Base-by-base conservation (phyloP, 2,113 vertebrate genomes). In the Dissostichus mawsoni region DNA sequence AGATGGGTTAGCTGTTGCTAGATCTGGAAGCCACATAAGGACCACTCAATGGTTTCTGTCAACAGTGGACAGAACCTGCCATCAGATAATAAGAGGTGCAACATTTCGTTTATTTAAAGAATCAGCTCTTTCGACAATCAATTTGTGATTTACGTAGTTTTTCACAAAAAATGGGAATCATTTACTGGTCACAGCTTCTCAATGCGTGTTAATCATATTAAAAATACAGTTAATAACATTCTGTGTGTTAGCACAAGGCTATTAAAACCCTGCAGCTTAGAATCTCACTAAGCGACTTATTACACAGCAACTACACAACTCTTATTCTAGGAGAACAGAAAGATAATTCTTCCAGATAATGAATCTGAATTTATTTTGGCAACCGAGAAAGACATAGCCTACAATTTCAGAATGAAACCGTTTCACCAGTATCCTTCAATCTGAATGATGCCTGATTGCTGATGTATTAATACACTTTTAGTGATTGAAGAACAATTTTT, bases 1-100 rank as follows among this genome's bases (percentile, higher is more conserved):
- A 74, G 51, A 74, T 13, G 55, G 23, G 23, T 59, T 11, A n/a
- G 50, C 2, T 69, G 72, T 47, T 53, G 36, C 63, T 13, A 14
- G 1, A 1, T 20, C 13, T n/a, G 45, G 41, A 47, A 52, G 61
- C 11, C 36, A 25, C 13, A 67, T 16, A 36, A 48, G 20, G 17
- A 71, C 16, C 25, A 14, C 16, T 69, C 12, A 68, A 7, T 17
- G 8, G 12, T 16, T 20, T 16, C 5, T 14, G 18, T 58, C 0
- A 8, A 16, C 8, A 12, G 41, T 48, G 50, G 33, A 44, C 10
- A 25, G 14, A 7, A 16, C 65, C 52, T 33, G n/a, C 25, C 9
- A 51, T 51, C 18, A 59, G 8, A 45, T 44, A 44, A 77, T 41
- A 41, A 41, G 36, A 4, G 36, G 6, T 41, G 36, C 36, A 41